Evolutionary conservation across 2,888 invertebrate species (phyloP).

Genomic region (Pseudococcus longispinus): DNA sequence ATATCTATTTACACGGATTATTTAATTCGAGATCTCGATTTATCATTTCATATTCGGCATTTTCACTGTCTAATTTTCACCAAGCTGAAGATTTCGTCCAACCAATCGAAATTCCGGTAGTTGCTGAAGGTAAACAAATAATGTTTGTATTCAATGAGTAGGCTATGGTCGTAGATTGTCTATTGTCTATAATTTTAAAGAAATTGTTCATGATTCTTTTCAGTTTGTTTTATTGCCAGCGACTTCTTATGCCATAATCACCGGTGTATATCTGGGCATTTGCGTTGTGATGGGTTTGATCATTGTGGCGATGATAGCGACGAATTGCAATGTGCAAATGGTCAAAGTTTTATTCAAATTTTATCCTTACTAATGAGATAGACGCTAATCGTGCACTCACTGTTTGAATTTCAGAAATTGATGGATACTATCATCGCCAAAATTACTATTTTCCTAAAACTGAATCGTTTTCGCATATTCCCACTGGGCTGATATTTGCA

Average conservation of each 20-base stretch:
- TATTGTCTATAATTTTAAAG: background rate
- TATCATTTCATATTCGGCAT: conserved; percentile 74
- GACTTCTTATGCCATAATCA: conserved; percentile 77
- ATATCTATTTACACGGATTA: conserved; percentile 72
- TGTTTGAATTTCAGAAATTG: conserved; percentile 67
- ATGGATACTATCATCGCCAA: conserved; percentile 69
- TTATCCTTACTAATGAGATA: too few species aligned
- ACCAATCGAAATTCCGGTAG: background rate
- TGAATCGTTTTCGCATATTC: conserved; percentile 67
- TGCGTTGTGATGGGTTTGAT: conserved; percentile 78
- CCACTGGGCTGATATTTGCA: conserved; percentile 25
- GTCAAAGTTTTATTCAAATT: conserved; percentile 58
- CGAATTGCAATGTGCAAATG: conserved; percentile 70
- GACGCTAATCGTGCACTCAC: background rate
- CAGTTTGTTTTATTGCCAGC: conserved; percentile 73
- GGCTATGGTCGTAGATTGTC: too few species aligned
- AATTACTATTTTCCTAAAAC: conserved; percentile 77
- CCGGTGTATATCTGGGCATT: conserved; percentile 72
- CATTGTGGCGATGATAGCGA: conserved; percentile 79
- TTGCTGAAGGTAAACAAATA: background rate
- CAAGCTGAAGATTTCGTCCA: background rate
- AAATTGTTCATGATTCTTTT: conserved; percentile 57
- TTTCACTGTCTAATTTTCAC: conserved; percentile 67
- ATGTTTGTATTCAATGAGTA: too few species aligned
- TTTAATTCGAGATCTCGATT: conserved; percentile 71